Conservation (phyloP, 2,888 invertebrate genomes). For the Aleiodes leptofemur region DNA sequence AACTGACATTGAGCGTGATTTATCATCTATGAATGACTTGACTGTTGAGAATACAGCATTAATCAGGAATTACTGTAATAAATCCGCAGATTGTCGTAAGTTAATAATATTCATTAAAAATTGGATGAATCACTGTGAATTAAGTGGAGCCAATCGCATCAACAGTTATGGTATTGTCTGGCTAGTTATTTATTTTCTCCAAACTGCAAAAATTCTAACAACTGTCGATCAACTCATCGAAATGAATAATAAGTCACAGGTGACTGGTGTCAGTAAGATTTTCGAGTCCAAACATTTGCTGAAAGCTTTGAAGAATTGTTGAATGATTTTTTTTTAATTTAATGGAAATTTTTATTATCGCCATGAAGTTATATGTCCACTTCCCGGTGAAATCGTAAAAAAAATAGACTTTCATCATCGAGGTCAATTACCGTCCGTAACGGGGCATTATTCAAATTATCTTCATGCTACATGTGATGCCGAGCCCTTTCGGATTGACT, state of each 20-base stretch:
- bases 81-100: too few species aligned
- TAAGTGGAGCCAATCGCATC: conserved; percentile 64
- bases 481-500: conserved; percentile 71
- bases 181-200: conserved; percentile 80
- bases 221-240: conserved; percentile 68
- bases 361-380: conserved; percentile 73
- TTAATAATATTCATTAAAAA: conserved; percentile 79
- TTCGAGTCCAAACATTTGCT: conserved; percentile 19
- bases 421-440: conserved; percentile 70
- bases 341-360: conserved; percentile 74
- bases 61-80: conserved; percentile 71
- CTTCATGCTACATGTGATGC: conserved; percentile 54
- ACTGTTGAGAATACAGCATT: conserved; percentile 79
- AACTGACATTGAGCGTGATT: conserved; percentile 78
- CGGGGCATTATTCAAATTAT: conserved; percentile 71
- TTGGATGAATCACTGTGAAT: conserved; percentile 76
- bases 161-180: conserved; percentile 79
- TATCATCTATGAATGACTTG: conserved; percentile 79
- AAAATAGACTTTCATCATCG: conserved; percentile 70
- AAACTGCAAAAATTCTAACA: conserved; percentile 74
- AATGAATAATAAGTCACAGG: conserved; percentile 51
- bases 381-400: conserved; percentile 73
- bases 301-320: conserved; percentile 64
- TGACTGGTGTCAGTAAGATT: conserved; percentile 54
- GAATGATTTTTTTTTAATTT: conserved; percentile 73